A percentile compares a stretch with the other conserved stretches of the same genome.
phyloP scores from a whole-genome alignment of 2,113 vertebrate genomes.

The Indicator maculatus region DNA sequence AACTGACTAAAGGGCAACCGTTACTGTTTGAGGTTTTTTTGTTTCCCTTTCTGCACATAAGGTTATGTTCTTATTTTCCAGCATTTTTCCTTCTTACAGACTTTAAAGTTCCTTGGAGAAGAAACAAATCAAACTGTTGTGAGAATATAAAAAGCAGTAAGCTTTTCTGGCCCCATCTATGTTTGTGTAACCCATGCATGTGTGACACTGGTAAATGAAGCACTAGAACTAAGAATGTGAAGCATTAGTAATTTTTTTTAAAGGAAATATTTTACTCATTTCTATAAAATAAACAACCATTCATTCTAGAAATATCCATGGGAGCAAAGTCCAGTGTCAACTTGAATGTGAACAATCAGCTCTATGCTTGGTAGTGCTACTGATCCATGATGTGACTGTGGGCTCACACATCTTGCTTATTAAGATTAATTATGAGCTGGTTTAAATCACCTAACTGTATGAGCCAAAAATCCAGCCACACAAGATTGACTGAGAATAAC shows the following conservation, averaged over 20 bases:
- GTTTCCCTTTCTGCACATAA: background rate
- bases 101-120: background rate
- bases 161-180: conserved; percentile 7
- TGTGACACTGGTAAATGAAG: conserved; percentile 33
- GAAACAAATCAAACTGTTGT: conserved; percentile 42
- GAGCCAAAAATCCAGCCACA: background rate
- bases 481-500: background rate
- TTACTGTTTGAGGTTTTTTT: background rate
- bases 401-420: background rate
- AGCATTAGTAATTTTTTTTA: background rate
- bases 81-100: background rate
- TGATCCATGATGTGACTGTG: background rate
- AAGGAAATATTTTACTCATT: conserved; percentile 18
- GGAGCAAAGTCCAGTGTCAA: background rate
- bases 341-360: background rate
- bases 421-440: background rate
- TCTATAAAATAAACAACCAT: conserved; percentile 26
- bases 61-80: background rate
- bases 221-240: conserved; percentile 14
- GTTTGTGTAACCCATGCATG: conserved; percentile 39
- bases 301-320: conserved; percentile 16
- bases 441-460: background rate
- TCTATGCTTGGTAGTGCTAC: background rate
- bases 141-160: conserved; percentile 13
- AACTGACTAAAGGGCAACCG: background rate